These are phyloP conservation scores for Heteromormyrus szaboi DNA, from an alignment of 2,797 vertebrate species.

Conservation along the genomic window DNA sequence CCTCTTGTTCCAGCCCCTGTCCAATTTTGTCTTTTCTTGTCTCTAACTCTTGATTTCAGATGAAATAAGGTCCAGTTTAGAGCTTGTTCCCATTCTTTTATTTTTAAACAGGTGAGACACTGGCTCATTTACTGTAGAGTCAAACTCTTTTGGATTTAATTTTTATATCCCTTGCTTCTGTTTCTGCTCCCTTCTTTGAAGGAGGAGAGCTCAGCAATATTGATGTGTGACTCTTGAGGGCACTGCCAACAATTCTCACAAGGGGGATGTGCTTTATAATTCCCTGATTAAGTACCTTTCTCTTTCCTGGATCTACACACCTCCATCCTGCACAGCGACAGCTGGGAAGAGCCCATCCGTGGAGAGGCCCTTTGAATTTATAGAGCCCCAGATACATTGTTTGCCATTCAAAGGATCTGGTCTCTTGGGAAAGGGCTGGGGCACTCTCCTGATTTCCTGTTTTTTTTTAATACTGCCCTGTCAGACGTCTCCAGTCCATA, in stretches of 20 bases:
- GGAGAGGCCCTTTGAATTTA: slow-evolving; percentile 22
- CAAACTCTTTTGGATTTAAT: background rate
- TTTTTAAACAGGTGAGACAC: background rate
- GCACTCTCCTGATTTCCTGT: slow-evolving; percentile 14
- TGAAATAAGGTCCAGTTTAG: background rate
- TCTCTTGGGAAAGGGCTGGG: slow-evolving; percentile 13
- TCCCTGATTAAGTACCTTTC: slow-evolving; percentile 49
- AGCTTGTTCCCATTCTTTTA: background rate
- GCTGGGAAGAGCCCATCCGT: slow-evolving; percentile 41
- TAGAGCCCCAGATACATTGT: slow-evolving; percentile 14
- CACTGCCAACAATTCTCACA: background rate
- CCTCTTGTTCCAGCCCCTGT: background rate
- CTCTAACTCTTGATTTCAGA: background rate
- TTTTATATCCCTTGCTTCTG: background rate
- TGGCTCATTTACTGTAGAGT: background rate
- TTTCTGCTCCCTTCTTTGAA: slow-evolving; percentile 25
- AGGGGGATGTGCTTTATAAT: slow-evolving; percentile 34
- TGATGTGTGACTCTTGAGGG: slow-evolving; percentile 34
- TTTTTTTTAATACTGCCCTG: slow-evolving; percentile 57
- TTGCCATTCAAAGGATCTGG: slow-evolving; percentile 9
- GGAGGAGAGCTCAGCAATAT: slow-evolving; percentile 54
- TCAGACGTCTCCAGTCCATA: slow-evolving; percentile 63
- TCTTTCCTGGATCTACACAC: slow-evolving; percentile 31
- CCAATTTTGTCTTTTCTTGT: background rate
- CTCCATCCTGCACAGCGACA: slow-evolving; percentile 43